Base-by-base conservation (phyloP, 2,113 vertebrate genomes). In the Progne subis region DNA sequence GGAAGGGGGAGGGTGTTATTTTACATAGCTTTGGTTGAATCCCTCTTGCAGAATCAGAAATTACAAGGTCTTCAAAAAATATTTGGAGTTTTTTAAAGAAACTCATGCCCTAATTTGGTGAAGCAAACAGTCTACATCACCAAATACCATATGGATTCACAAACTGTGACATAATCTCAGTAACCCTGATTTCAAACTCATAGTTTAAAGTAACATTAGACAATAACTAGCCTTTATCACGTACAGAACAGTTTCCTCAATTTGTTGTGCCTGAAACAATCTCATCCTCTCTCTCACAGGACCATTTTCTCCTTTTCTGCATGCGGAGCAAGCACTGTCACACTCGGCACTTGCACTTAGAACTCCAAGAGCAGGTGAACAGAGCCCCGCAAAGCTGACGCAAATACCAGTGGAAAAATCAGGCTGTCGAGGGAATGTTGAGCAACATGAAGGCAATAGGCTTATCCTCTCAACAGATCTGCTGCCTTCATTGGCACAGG, bases 371-470 rank as follows among this genome's bases (percentile, higher is more conserved):
- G 60, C 28, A 82, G 18, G 11, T 39, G 50, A 90, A 57, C 31
- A 81, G 23, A 80, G 6, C 39, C 25, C 18, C 67, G 23, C 8
- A 86, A 77, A 86, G 7, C 39, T 78, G 29, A 31, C 46, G 26
- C 17, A 69, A 90, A 86, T 67, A 74, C 12, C n/a, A 52, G 7
- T 2, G 9, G 52, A 70, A 92, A 92, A 69, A 59, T 52, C 59
- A n/a, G 24, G 12, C 32, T 88, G 18, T 41, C 0, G 0, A 55
- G 46, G 55, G 23, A 55, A 53, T 9, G 29, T 12, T 67, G 47
- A 74, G 11, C 55, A 86, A 50, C 4, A 12, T 0, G 0, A 89
- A 60, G 31, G 5, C 0, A 1, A 12, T 32, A 31, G 6, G 23
- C n/a, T 32, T 46, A 16, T 67, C 24, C 17, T 86, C 34, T 83